These are phyloP conservation scores for Lates japonicus DNA, from an alignment of 2,797 vertebrate species.

Conservation along the genomic window DNA sequence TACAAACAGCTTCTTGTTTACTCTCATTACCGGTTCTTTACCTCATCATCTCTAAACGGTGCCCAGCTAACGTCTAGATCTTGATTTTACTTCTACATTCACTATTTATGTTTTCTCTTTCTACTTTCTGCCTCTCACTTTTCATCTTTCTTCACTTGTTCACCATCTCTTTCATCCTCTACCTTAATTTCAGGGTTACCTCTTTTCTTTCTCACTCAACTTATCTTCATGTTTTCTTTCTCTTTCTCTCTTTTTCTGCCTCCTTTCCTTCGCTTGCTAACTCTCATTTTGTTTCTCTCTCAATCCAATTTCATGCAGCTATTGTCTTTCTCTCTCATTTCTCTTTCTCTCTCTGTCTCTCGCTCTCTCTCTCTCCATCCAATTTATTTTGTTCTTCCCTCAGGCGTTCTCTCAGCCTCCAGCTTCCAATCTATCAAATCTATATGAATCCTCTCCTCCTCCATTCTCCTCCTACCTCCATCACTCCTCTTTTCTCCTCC, in stretches of 20 bases:
- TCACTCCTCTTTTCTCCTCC: slow-evolving; percentile 8
- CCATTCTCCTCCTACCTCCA: neutral
- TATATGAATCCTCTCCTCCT: slow-evolving; percentile 46
- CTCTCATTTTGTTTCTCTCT: slow-evolving; percentile 50
- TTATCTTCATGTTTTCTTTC: neutral
- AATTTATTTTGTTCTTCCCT: slow-evolving; percentile 65
- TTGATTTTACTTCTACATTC: neutral
- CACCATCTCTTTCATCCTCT: neutral
- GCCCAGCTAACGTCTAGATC: neutral
- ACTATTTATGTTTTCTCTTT: neutral
- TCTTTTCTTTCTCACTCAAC: neutral
- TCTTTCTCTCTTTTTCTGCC: slow-evolving; percentile 7
- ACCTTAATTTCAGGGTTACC: too few species aligned
- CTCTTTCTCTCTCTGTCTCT: neutral
- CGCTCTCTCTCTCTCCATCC: slow-evolving; percentile 41
- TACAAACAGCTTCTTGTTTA: too few species aligned
- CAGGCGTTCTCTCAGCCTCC: slow-evolving; percentile 41
- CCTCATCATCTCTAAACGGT: too few species aligned
- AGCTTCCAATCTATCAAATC: slow-evolving; percentile 66
- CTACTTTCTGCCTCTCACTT: neutral
- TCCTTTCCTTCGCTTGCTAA: slow-evolving; percentile 33
- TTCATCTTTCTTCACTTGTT: neutral
- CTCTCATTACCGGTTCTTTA: too few species aligned
- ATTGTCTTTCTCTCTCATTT: slow-evolving; percentile 33
- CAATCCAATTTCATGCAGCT: slow-evolving; percentile 60